phyloP scores from a whole-genome alignment of 2,888 invertebrate species.

The Scaptomyza polygonia region DNA sequence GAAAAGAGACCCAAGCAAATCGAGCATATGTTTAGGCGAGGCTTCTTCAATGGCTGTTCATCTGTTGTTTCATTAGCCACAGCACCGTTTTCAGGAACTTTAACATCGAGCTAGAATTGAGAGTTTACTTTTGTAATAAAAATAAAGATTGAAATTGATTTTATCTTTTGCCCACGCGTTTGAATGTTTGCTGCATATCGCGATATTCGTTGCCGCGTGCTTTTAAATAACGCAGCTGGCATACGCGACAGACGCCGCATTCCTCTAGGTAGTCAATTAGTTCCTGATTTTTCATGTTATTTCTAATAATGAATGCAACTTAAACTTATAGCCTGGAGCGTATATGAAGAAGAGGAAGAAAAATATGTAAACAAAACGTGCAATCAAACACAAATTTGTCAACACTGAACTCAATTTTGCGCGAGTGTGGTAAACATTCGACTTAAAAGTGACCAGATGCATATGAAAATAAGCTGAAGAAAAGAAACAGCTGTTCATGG shows the following conservation, averaged over 20 bases:
- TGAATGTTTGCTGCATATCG: slow-evolving; percentile 85
- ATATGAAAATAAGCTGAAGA: too few relatives aligned
- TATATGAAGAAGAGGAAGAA: too few relatives aligned
- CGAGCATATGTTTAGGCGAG: slow-evolving; percentile 86
- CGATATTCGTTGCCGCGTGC: slow-evolving; percentile 86
- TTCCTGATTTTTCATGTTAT: slow-evolving; percentile 85
- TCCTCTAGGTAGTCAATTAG: slow-evolving; percentile 85
- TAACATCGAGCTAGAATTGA: slow-evolving; percentile 60
- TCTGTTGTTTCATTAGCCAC: neutral
- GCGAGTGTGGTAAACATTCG: neutral
- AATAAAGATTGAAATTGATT: neutral
- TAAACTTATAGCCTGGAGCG: slow-evolving; percentile 13
- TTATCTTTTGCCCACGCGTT: slow-evolving; percentile 85
- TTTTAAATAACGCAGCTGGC: slow-evolving; percentile 89
- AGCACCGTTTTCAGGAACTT: slow-evolving; percentile 24
- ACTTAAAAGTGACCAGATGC: too few relatives aligned
- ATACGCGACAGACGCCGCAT: slow-evolving; percentile 88
- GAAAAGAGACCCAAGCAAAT: slow-evolving; percentile 91
- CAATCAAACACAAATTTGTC: slow-evolving; percentile 10
- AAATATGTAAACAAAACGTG: slow-evolving; percentile 60
- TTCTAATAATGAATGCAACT: slow-evolving; percentile 10
- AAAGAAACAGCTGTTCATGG: too few relatives aligned
- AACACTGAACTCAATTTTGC: slow-evolving; percentile 21
- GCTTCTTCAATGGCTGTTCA: slow-evolving; percentile 82
- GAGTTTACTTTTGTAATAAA: slow-evolving; percentile 7